Conservation (phyloP, 2,113 vertebrate genomes). For the Lophochroa leadbeateri region DNA sequence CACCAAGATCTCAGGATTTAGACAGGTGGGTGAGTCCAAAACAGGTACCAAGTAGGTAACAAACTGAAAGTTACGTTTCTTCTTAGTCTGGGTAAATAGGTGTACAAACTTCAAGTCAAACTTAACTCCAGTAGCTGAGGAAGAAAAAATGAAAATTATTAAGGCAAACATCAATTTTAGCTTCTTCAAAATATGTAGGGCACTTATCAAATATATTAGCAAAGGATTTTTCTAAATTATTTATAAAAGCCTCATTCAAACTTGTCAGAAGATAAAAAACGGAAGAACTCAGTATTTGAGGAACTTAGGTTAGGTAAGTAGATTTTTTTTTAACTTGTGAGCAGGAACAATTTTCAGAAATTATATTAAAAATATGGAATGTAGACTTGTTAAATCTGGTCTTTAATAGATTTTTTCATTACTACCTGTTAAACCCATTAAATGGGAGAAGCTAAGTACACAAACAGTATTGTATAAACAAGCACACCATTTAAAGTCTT, state of each 20-base stretch:
- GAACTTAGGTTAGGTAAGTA: neutral
- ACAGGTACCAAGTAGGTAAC: slow-evolving; percentile 15
- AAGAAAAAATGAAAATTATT: slow-evolving; percentile 54
- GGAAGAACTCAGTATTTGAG: neutral
- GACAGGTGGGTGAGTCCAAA: neutral
- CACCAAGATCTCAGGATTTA: neutral
- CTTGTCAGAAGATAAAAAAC: neutral
- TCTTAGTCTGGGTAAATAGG: slow-evolving; percentile 37
- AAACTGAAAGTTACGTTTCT: slow-evolving; percentile 42
- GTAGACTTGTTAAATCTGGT: neutral
- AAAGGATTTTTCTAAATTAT: neutral
- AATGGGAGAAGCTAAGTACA: neutral
- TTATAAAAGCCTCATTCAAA: neutral
- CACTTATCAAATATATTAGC: neutral
- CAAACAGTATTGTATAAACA: neutral
- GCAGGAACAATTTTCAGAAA: neutral
- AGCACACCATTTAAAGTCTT: neutral
- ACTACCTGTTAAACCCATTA: neutral
- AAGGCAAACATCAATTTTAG: slow-evolving; percentile 1
- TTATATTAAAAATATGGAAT: neutral
- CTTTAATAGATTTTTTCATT: neutral
- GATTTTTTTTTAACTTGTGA: neutral
- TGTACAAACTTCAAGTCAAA: slow-evolving; percentile 51
- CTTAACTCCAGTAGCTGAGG: slow-evolving; percentile 57
- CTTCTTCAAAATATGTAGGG: neutral